Conservation (phyloP, 2,113 vertebrate genomes). For the Telmatochromis sp. region DNA sequence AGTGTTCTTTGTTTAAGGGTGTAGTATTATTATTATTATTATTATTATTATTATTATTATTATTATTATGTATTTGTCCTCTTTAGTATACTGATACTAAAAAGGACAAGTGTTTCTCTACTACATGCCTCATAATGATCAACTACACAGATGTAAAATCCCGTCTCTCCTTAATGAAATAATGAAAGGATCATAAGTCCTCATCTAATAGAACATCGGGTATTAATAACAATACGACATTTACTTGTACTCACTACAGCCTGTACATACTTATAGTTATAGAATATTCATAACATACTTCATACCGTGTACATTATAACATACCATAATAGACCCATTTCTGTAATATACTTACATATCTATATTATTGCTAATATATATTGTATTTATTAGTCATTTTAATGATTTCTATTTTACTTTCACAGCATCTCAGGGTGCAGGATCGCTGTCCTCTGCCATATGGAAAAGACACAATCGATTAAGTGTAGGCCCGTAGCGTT, state of each 20-base stretch:
- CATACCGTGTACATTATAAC: too few relatives aligned
- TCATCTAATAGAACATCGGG: not conserved
- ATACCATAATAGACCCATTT: too few relatives aligned
- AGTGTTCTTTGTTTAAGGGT: too few relatives aligned
- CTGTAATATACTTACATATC: too few relatives aligned
- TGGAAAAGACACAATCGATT: not conserved
- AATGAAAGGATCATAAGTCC: not conserved
- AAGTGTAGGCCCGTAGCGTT: not conserved
- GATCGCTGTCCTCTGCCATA: not conserved
- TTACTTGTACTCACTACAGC: too few relatives aligned
- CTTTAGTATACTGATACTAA: not conserved
- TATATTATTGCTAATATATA: too few relatives aligned
- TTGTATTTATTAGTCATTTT: not conserved
- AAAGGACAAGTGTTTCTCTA: not conserved
- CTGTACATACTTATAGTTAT: too few relatives aligned
- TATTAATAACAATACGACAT: not conserved
- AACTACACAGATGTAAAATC: not conserved
- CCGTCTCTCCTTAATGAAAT: not conserved
- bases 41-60: not conserved
- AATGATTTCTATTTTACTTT: not conserved
- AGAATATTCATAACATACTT: too few relatives aligned
- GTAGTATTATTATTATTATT: not conserved
- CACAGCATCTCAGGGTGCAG: not conserved
- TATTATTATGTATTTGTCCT: not conserved
- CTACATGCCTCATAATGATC: not conserved